Base-by-base conservation (phyloP, 2,797 vertebrate species). In the Triplophysa bombifrons region DNA sequence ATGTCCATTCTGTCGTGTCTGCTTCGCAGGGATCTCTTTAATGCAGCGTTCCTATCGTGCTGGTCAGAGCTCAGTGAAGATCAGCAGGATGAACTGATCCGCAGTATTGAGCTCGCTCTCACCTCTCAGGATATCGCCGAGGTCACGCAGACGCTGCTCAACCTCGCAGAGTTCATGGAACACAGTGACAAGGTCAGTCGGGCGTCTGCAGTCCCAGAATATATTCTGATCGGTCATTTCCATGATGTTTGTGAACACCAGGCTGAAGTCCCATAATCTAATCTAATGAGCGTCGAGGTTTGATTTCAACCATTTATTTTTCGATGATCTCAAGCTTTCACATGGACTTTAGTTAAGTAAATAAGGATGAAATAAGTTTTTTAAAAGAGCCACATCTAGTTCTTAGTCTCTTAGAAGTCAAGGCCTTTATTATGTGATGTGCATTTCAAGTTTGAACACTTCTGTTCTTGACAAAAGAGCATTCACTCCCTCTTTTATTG, bases 81-180 rank as follows among this genome's bases (percentile, higher is more conserved):
- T 88, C 98, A 99, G 87, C 98, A 99, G 90, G 98, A 99, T 2
- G 98, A 99, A 86, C 94, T 99, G 84, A 99, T 99, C 87, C 94
- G 96, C 84, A 99, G 98, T 90, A 99, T 99, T 0, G 98, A 99
- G 86, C 70, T 98, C 76, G 98, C 98, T 0, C 93, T 99, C 78
- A 99, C 96, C 10, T 97, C 98, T 1, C 98, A 99, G 89, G 98
- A 99, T 89, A 99, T 99, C 0, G 97, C 97, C 0, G 98, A 99
- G 86, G 98, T 99, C 92, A 99, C 98, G 0, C 98, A 99, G 88
- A 99, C 98, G 0, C 93, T 99, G 38, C 93, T 99, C 46, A 99
- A 99, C 89, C 88, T 99, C 90, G 98, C 98, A 0, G 98, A 99
- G 84, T 99, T 99, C 90, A 99, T 99, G 98, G 98, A 99, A 82